These are phyloP conservation scores for Condylura cristata DNA, from an alignment of 2,113 vertebrate genomes.

Conservation along the genomic window DNA sequence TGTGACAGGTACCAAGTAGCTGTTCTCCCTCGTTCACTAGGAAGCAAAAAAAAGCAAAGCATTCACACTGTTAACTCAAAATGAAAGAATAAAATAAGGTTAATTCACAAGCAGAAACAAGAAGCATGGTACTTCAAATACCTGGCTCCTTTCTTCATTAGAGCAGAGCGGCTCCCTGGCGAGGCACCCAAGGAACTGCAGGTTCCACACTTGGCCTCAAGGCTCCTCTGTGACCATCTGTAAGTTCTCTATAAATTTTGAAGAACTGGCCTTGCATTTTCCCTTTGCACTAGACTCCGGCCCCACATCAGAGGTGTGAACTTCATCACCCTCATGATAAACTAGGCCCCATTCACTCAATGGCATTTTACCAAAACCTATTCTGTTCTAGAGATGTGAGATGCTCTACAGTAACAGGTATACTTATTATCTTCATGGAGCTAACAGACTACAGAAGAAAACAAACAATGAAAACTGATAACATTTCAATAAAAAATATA, in stretches of 20 bases:
- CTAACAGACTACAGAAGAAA: not conserved
- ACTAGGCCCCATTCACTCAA: not conserved
- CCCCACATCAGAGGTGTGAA: not conserved
- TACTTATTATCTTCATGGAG: not conserved
- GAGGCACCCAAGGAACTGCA: fast-evolving
- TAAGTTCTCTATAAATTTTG: not conserved
- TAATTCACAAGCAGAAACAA: not conserved
- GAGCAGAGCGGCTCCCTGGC: not conserved
- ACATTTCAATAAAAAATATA: not conserved
- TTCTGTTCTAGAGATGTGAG: not conserved
- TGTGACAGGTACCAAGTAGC: not conserved
- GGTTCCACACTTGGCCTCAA: not conserved
- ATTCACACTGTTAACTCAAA: not conserved
- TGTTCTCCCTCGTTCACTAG: not conserved
- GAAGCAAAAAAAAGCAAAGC: constrained; percentile 13
- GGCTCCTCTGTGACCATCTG: not conserved
- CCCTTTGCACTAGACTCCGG: not conserved
- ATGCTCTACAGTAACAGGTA: not conserved
- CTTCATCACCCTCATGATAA: not conserved
- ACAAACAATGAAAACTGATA: not conserved
- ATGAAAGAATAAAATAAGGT: not conserved
- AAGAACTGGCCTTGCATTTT: not conserved
- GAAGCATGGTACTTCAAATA: not conserved
- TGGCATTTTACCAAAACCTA: not conserved
- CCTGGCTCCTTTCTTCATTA: not conserved